These are phyloP conservation scores for Orthosia gothica DNA, from an alignment of 2,888 invertebrate genomes.

Conservation along the genomic window DNA sequence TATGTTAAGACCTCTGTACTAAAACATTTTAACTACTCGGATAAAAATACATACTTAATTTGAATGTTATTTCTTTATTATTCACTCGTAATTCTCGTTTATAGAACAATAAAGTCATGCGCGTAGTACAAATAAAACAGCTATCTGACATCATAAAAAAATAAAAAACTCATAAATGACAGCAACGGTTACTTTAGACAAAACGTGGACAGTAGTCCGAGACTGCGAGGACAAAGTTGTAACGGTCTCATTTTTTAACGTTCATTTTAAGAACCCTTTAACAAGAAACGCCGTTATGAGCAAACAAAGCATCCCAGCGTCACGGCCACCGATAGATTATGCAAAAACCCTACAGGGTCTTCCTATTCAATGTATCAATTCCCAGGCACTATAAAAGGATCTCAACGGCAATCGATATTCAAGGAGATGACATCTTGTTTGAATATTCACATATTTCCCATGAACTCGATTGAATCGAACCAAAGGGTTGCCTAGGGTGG, in stretches of 20 bases:
- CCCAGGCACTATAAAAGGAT: slow-evolving; percentile 88
- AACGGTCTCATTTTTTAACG: slow-evolving; percentile 88
- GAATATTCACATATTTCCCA: slow-evolving; percentile 91
- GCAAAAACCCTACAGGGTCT: slow-evolving; percentile 88
- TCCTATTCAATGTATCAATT: slow-evolving; percentile 90
- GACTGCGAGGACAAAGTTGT: slow-evolving; percentile 80
- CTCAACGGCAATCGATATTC: slow-evolving; percentile 91
- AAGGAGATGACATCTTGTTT: slow-evolving; percentile 91
- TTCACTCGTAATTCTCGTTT: slow-evolving; percentile 66
- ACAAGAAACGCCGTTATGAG: slow-evolving; percentile 83
- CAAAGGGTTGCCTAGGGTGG: slow-evolving; percentile 88
- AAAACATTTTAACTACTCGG: slow-evolving; percentile 49
- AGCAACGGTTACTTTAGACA: slow-evolving; percentile 69
- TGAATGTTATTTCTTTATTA: slow-evolving; percentile 67
- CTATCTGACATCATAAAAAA: slow-evolving; percentile 68
- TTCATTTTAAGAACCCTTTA: slow-evolving; percentile 85
- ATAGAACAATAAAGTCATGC: slow-evolving; percentile 68
- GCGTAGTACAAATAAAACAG: slow-evolving; percentile 78
- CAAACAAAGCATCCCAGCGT: slow-evolving; percentile 79
- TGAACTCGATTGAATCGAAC: slow-evolving; percentile 81
- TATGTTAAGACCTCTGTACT: slow-evolving; percentile 53
- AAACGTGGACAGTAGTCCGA: slow-evolving; percentile 82
- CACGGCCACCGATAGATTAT: slow-evolving; percentile 88
- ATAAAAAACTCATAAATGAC: slow-evolving; percentile 61
- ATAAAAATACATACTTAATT: slow-evolving; percentile 61